Conservation (phyloP, 2,797 vertebrate genomes). For the Ambastaia sidthimunki region DNA sequence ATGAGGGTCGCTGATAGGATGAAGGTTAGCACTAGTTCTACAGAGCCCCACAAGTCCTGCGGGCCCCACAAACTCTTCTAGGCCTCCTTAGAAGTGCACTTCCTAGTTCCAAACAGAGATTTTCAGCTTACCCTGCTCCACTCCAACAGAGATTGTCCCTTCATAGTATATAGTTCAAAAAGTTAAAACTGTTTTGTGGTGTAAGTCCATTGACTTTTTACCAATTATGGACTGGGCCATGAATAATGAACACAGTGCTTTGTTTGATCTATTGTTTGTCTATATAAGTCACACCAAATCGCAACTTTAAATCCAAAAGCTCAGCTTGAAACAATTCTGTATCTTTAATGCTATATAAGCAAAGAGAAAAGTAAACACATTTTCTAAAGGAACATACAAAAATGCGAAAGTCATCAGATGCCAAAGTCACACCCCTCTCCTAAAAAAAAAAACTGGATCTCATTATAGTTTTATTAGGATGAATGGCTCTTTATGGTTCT, state of each 20-base stretch:
- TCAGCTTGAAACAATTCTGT: background rate
- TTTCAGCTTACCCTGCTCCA: too few relatives aligned
- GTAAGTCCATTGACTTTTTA: too few relatives aligned
- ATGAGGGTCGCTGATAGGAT: too few relatives aligned
- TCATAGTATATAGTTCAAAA: too few relatives aligned
- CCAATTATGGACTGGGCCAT: background rate
- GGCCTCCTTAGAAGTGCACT: too few relatives aligned
- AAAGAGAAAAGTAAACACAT: background rate
- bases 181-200: too few relatives aligned
- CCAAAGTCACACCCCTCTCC: conserved; percentile 19
- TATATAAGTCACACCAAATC: background rate
- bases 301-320: background rate
- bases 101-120: too few relatives aligned
- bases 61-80: too few relatives aligned
- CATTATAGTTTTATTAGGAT: conserved; percentile 37
- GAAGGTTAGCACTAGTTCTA: too few relatives aligned
- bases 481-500: conserved; percentile 34
- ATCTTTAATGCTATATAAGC: background rate
- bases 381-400: background rate
- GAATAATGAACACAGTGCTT: background rate
- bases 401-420: conserved; percentile 1
- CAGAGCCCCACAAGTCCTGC: too few relatives aligned
- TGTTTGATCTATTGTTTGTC: background rate
- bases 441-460: conserved; percentile 36
- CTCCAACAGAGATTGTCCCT: too few relatives aligned